Conservation (phyloP, 2,113 vertebrate genomes). For the Vimba vimba region DNA sequence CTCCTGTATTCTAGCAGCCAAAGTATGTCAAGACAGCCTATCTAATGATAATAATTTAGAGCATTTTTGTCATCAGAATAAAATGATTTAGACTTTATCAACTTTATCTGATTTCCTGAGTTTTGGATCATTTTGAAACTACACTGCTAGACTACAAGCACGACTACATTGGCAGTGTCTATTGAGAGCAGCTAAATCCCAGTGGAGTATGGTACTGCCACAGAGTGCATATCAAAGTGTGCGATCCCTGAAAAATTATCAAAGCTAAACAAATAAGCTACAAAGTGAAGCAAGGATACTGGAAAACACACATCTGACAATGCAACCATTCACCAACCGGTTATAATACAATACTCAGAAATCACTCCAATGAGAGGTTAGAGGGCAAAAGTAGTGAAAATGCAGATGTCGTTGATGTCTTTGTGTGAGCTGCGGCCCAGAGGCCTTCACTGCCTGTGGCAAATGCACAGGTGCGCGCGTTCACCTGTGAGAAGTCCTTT, state of each 20-base stretch:
- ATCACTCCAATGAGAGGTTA: slow-evolving; percentile 28
- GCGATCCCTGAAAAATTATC: slow-evolving; percentile 49
- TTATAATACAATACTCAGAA: slow-evolving; percentile 24
- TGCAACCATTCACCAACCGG: slow-evolving; percentile 56
- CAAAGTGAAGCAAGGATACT: slow-evolving; percentile 23
- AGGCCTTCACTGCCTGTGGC: slow-evolving; percentile 36
- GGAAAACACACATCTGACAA: slow-evolving; percentile 47
- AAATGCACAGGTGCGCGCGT: slow-evolving; percentile 33
- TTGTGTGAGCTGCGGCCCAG: slow-evolving; percentile 39
- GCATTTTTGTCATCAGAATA: slow-evolving; percentile 19
- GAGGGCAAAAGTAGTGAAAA: slow-evolving; percentile 31
- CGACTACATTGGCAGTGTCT: neutral
- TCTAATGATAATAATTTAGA: neutral
- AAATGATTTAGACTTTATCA: no score
- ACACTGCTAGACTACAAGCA: neutral
- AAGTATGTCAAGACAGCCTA: slow-evolving; percentile 25
- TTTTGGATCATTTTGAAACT: slow-evolving; percentile 37
- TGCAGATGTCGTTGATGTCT: slow-evolving; percentile 39
- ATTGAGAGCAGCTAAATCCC: slow-evolving; percentile 26
- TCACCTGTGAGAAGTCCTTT: slow-evolving; percentile 57
- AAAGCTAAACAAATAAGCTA: slow-evolving; percentile 42
- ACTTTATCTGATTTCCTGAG: slow-evolving; percentile 48
- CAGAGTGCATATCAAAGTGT: slow-evolving; percentile 41
- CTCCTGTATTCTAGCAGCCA: neutral
- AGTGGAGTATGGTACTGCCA: slow-evolving; percentile 30